Base-by-base conservation (phyloP, 2,113 vertebrate genomes). In the Periophthalmus modestus region DNA sequence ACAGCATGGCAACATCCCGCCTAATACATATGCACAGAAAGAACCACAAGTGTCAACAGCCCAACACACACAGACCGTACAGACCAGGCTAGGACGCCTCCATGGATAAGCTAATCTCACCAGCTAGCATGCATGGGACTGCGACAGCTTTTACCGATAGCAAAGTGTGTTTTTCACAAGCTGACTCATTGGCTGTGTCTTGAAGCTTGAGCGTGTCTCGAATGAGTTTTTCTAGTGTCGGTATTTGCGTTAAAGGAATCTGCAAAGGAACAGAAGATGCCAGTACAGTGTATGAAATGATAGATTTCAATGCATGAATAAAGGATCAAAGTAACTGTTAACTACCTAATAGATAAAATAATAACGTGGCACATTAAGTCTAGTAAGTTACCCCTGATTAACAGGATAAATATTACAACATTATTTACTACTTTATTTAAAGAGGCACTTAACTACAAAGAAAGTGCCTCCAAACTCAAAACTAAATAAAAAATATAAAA, bases 1-100 rank as follows among this genome's bases (percentile, higher is more conserved):
- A 68, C 70, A 75, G 75, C 72, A 69, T 73, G 59, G 72, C 77
- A 63, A 83, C 72, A 73, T 68, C 59, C 50, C 68, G 52, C 78
- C 65, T 62, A 9, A 59, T 69, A 78, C 36, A 81, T 63, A 34
- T 50, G 23, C 66, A 62, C 21, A 54, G 54, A 84, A 24, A 69
- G 13, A n/a, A 77, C 52, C 50, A 46, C 59, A 61, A 66, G 69
- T 58, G 69, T 73, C 62, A n/a, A 50, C 33, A 50, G n/a, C n/a
- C 73, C 71, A 63, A 70, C 34, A 57, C n/a, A 48, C 19, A 43
- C 28, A 19, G 19, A 19, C 14, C 23, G 28, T n/a, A 23, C 24
- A 13, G 36, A 72, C 13, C n/a, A 79, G 28, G 48, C 68, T 34
- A 65, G 15, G 33, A 65, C 11, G 34, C 34, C n/a, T n/a, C 10